These are phyloP conservation scores for Trichopoda pennipes DNA, from an alignment of 2,888 invertebrate species.

Conservation along the genomic window DNA sequence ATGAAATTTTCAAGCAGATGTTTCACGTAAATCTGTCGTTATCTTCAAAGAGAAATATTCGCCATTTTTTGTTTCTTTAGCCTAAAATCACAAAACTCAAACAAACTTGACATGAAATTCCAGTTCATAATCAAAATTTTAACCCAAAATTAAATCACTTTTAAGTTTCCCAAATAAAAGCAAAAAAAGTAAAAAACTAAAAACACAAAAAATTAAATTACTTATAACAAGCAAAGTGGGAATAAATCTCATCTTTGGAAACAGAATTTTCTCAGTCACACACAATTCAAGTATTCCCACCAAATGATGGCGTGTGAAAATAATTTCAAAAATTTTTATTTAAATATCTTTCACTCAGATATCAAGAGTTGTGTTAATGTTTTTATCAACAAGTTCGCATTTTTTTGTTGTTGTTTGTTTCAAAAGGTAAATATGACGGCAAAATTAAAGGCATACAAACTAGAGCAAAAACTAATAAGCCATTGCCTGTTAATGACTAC, in stretches of 20 bases:
- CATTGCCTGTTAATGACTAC: conserved; percentile 40
- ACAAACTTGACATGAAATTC: conserved; percentile 56
- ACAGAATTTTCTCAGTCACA: conserved; percentile 74
- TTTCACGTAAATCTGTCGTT: conserved; percentile 58
- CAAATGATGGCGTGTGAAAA: conserved; percentile 75
- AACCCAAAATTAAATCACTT: conserved; percentile 59
- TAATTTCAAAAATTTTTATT: conserved; percentile 73
- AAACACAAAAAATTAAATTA: conserved; percentile 67
- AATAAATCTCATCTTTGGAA: conserved; percentile 60
- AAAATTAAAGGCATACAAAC: conserved; percentile 15
- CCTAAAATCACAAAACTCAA: background rate
- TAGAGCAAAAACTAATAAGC: conserved; percentile 34
- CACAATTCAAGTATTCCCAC: conserved; percentile 69
- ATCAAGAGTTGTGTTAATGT: conserved; percentile 15
- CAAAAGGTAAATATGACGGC: conserved; percentile 23
- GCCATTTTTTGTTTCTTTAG: conserved; percentile 3
- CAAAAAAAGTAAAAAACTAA: conserved; percentile 56
- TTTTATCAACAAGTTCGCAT: background rate
- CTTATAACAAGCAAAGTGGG: conserved; percentile 66
- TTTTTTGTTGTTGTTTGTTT: conserved; percentile 1
- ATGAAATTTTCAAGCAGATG: conserved; percentile 64
- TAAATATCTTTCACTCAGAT: conserved; percentile 53
- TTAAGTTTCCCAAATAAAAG: conserved; percentile 55
- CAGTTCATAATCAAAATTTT: conserved; percentile 53
- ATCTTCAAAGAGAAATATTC: conserved; percentile 59